phyloP scores from a whole-genome alignment of 2,113 vertebrate species.

The Brachyhypopomus gauderio region DNA sequence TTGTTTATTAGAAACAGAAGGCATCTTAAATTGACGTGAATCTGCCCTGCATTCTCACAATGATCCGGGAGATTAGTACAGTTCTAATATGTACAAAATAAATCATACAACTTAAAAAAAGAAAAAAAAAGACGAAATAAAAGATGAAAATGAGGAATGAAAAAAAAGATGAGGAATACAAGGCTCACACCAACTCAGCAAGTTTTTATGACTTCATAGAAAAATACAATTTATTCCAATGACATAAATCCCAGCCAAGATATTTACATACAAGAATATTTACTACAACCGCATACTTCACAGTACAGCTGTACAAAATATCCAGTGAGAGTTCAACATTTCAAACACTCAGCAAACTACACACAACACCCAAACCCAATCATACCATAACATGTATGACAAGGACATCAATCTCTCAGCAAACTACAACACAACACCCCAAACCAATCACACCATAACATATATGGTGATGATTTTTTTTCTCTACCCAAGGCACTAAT shows the following conservation, averaged over 20 bases:
- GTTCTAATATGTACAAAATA: conserved; percentile 66
- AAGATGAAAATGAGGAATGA: background rate
- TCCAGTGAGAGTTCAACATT: conserved; percentile 71
- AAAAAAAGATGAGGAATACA: conserved; percentile 47
- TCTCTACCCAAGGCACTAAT: conserved; percentile 38
- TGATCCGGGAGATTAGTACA: conserved; percentile 60
- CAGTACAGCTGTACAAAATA: conserved; percentile 71
- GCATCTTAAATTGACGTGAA: conserved; percentile 61
- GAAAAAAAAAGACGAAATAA: conserved; percentile 61
- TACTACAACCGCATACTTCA: conserved; percentile 57
- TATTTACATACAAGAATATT: conserved; percentile 78
- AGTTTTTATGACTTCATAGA: conserved; percentile 68
- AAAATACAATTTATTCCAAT: conserved; percentile 64
- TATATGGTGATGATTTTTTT: background rate
- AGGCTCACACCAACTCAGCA: conserved; percentile 56
- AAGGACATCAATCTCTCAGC: conserved; percentile 57
- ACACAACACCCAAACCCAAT: conserved; percentile 41
- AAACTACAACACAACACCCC: conserved; percentile 61
- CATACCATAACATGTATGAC: conserved; percentile 13
- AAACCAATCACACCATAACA: conserved; percentile 19
- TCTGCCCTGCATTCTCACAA: conserved; percentile 59
- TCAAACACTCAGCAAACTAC: conserved; percentile 65
- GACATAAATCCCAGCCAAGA: conserved; percentile 64
- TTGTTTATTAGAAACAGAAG: conserved; percentile 75
- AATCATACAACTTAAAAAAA: conserved; percentile 63